Base-by-base conservation (phyloP, 2,888 invertebrate species). In the Latrodectus hesperus region DNA sequence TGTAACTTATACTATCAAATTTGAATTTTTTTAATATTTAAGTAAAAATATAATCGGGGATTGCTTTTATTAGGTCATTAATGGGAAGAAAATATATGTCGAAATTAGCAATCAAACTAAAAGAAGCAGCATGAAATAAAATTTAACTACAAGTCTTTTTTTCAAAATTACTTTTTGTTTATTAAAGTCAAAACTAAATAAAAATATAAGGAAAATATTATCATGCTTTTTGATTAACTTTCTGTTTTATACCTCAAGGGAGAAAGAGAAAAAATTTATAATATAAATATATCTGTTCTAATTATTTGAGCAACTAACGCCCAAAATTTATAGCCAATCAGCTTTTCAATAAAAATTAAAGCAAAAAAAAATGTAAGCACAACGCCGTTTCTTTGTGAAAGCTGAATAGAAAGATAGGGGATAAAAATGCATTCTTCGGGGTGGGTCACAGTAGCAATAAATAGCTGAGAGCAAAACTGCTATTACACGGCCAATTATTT, bases 401-500 rank as follows among this genome's bases (percentile, higher is more conserved):
- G 68, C 73, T 74, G 49, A 72, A 60, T 80, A 52, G 64, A 76
- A 26, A 60, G 52, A 55, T 74, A 71, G 51, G 77, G 73, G 67
- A 72, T n/a, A 71, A 11, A 67, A 52, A 49, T 16, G 49, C 12
- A 55, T 5, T 16, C 22, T 17, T 65, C 14, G 49, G 51, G 76
- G 52, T 38, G 76, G 65, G 14, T 12, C 22, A 70, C 16, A 38
- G 65, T 26, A 55, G 64, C 60, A 81, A 87, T 87, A 87, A 81
- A 87, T 87, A 72, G 86, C 77, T 72, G 17, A 22, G 70, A 87
- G 81, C 77, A 80, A 87, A 81, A 81, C 86, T 81, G 77, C 81
- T 87, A 82, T 81, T 87, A 87, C 77, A 87, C 72, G 81, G 67
- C 75, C 76, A 87, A 87, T 87, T 87, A 82, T 87, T 87, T 85